Evolutionary conservation across 2,888 invertebrate species (phyloP).

Genomic region (Timandra comae): DNA sequence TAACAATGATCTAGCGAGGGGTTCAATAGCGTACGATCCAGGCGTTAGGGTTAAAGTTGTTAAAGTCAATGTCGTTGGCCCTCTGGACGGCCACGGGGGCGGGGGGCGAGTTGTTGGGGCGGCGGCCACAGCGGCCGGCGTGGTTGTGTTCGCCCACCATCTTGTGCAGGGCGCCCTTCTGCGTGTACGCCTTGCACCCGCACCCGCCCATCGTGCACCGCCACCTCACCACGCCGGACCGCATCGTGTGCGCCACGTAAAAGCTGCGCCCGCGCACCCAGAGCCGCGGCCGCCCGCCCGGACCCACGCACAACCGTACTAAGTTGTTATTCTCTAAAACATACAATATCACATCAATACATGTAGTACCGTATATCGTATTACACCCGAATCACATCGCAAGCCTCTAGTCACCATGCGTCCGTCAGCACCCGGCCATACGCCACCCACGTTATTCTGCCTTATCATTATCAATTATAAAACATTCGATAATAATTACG

Average conservation of each 20-base stretch:
- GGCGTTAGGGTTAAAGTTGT: slow-evolving; percentile 62
- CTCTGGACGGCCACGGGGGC: slow-evolving; percentile 38
- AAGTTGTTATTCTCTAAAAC: slow-evolving; percentile 43
- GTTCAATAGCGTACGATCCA: slow-evolving; percentile 58
- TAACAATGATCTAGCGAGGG: too few relatives aligned
- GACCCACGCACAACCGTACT: slow-evolving; percentile 64
- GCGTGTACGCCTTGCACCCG: slow-evolving; percentile 69
- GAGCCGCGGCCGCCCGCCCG: slow-evolving; percentile 64
- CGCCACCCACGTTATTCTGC: too few relatives aligned
- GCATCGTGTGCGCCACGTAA: slow-evolving; percentile 71
- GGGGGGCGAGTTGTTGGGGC: slow-evolving; percentile 28
- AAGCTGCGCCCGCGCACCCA: slow-evolving; percentile 71
- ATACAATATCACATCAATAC: slow-evolving; percentile 16
- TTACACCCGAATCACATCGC: too few relatives aligned
- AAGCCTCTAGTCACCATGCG: too few relatives aligned
- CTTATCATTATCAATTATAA: too few relatives aligned
- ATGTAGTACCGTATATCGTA: too few relatives aligned
- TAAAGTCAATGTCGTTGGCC: slow-evolving; percentile 58
- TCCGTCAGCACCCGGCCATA: too few relatives aligned
- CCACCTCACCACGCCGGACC: slow-evolving; percentile 69
- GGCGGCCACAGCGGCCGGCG: slow-evolving; percentile 54
- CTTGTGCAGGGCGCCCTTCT: slow-evolving; percentile 63
- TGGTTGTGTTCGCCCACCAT: slow-evolving; percentile 70
- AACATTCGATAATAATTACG: too few relatives aligned
- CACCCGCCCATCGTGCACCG: slow-evolving; percentile 72